Evolutionary conservation across 2,797 vertebrate species (phyloP), one percentile per base, ranked within the genome.

Genomic region (Darevskia mixta): DNA sequence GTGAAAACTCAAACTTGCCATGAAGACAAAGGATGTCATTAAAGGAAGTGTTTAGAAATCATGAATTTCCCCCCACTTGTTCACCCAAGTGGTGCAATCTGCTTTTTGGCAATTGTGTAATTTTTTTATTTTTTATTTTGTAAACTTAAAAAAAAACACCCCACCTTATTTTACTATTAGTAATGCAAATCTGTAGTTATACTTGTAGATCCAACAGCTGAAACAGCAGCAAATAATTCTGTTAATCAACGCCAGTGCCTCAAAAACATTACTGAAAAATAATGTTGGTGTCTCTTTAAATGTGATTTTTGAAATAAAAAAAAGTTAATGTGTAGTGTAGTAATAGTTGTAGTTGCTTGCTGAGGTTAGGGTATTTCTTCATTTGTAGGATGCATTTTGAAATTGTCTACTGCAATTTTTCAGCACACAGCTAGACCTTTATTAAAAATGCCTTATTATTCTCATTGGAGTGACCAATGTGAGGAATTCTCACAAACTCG

Each of bases 311-410:
- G n/a, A 8, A 7, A 11, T 6, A 84, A 84, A 84, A 93, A 87
- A 91, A 85, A 87, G 85, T 88, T 90, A 25, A 81, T 0, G 15
- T 92, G 89, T 93, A 79, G 82, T 88, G 4, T 58, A 45, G 82
- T 66, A 89, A 85, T 83, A 85, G n/a, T 91, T 78, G 78, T 88
- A 90, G 90, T 91, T 81, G 84, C 83, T 90, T 88, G 23, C 11
- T 69, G 67, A 87, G 89, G 89, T 92, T 93, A 79, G 64, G 73
- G 85, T 82, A 91, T 93, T 94, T 90, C 86, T 93, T 92, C 86
- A 95, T 93, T 90, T 92, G 88, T 95, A 94, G 90, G 61, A 79
- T 94, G 88, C 75, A 2, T 89, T 92, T 93, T 92, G 89, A 93
- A 88, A 61, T 78, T 64, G 23, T 83, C 25, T 38, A 2, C 45